Base-by-base conservation (phyloP, 64 coral and sea anemone species). In the Pocillopora damicornis region DNA sequence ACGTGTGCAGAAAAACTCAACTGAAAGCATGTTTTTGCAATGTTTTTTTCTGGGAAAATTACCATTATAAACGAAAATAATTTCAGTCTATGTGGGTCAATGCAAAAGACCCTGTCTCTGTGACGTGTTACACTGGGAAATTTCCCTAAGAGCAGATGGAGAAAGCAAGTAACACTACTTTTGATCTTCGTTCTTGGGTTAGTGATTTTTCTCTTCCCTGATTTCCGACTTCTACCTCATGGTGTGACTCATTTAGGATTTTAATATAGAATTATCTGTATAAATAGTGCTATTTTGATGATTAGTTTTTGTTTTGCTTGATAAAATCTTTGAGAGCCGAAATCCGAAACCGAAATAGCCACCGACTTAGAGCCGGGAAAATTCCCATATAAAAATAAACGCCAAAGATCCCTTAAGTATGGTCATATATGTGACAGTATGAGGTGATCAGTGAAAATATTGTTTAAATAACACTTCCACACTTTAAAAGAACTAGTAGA, bases 401-500 rank as follows among this genome's bases (percentile, higher is more conserved):
- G 72, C 72, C 23, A n/a, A 30, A 20, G 23, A 30, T 74, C n/a
- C 23, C 22, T 74, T n/a, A 74, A 74, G 23, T 26, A 74, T 74
- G 15, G 3, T 74, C 72, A 74, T 35, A 12, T 69, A 51, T 51
- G 7, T 51, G 13, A 74, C 23, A 74, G 35, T 20, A 12, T n/a
- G 4, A 74, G 35, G 72, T 74, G 72, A n/a, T n/a, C 72, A 25
- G 35, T 13, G 72, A 74, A 74, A 1, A 25, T n/a, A 74, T 13
- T 74, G 72, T 74, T 0, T 74, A 74, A 34, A 74, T 74, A 74
- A 74, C 72, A 74, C 72, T 74, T 74, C 11, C 23, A 20, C 14
- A 74, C 72, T 74, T 74, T 35, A 74, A 74, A 34, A 74, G 72
- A 74, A 74, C 72, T 25, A 35, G 72, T 25, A 35, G 72, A 74